A percentile compares a stretch with the other conserved stretches of the same genome.
Evolutionary conservation across 2,797 vertebrate species (phyloP).

Genomic region (Scolopax rusticola): DNA sequence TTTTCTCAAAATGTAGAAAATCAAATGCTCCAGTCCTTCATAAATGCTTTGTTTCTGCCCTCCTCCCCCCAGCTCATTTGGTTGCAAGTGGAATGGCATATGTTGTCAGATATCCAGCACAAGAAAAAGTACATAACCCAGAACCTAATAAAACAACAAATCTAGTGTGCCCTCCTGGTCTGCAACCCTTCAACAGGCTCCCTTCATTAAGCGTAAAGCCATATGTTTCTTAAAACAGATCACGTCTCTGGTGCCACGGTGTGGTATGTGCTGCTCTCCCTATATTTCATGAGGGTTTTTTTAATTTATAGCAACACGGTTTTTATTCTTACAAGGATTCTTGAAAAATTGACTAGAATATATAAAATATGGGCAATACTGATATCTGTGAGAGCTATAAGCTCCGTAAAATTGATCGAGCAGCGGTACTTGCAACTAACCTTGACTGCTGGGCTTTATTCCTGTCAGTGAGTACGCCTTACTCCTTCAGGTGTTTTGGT

Average conservation of each 20-base stretch:
- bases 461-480: not conserved
- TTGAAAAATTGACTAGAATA: not conserved
- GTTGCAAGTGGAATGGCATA: not conserved
- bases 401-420: slow-evolving; percentile 1
- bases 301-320: not conserved
- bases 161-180: slow-evolving; percentile 37
- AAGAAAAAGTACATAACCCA: slow-evolving; percentile 30
- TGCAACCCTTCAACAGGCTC: slow-evolving; percentile 51
- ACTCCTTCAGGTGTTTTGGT: not conserved
- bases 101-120: slow-evolving; percentile 30
- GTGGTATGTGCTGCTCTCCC: not conserved
- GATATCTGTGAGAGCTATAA: not conserved
- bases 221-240: slow-evolving; percentile 52
- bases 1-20: slow-evolving; percentile 20
- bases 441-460: not conserved
- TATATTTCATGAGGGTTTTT: not conserved
- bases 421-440: not conserved
- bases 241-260: slow-evolving; percentile 8
- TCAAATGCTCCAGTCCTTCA: not conserved
- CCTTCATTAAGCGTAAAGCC: slow-evolving; percentile 54
- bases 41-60: not conserved
- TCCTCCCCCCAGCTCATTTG: not conserved
- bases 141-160: slow-evolving; percentile 64
- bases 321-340: not conserved
- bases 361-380: not conserved